Evolutionary conservation across 2,113 vertebrate species (phyloP).

Genomic region (Burhinus oedicnemus): DNA sequence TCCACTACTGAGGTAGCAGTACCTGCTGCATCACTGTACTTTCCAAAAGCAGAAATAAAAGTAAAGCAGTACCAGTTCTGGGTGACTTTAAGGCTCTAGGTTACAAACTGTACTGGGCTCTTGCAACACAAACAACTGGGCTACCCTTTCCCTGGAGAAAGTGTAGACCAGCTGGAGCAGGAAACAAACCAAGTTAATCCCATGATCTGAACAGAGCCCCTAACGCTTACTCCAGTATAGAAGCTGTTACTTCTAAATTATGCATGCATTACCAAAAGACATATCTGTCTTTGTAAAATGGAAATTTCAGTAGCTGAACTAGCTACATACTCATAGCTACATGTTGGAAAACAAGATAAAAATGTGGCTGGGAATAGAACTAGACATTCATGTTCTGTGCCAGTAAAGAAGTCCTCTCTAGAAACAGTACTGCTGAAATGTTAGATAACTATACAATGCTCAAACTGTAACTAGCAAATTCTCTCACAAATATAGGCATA

Average conservation of each 20-base stretch:
- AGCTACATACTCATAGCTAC: not conserved
- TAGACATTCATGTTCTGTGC: not conserved
- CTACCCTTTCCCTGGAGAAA: not conserved
- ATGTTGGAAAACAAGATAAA: not conserved
- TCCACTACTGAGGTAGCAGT: not conserved
- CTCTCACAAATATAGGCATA: slow-evolving; percentile 1
- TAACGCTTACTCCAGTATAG: not conserved
- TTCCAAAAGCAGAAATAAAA: not conserved
- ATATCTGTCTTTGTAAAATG: not conserved
- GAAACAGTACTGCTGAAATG: slow-evolving; percentile 2
- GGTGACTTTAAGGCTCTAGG: not conserved
- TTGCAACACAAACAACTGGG: not conserved
- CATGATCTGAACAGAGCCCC: not conserved
- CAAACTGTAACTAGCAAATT: slow-evolving; percentile 1
- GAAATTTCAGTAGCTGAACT: not conserved
- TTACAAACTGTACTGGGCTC: not conserved
- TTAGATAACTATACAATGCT: not conserved
- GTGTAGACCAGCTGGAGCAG: not conserved
- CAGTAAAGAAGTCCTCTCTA: not conserved
- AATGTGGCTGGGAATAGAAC: not conserved
- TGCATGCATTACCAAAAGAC: not conserved
- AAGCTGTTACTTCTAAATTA: slow-evolving; percentile 17
- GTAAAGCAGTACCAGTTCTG: not conserved
- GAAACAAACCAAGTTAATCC: not conserved
- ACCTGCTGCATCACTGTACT: not conserved